Evolutionary conservation across 2,888 invertebrate species (phyloP).

Genomic region (Apamea anceps): DNA sequence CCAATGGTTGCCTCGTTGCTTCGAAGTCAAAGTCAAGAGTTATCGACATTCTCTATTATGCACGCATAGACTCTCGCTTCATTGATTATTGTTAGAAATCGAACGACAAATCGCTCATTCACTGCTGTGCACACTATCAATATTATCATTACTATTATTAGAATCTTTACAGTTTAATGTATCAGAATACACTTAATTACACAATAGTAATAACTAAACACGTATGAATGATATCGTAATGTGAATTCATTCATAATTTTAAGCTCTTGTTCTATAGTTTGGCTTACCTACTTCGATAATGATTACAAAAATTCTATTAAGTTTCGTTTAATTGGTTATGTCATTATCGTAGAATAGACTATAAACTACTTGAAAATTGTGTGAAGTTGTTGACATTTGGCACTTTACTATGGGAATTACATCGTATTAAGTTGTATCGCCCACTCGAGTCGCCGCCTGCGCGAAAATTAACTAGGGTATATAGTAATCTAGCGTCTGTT

Average conservation of each 20-base stretch:
- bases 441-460: constrained; percentile 32
- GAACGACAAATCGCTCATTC: constrained; percentile 48
- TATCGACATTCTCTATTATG: constrained; percentile 36
- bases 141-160: constrained; percentile 56
- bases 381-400: constrained; percentile 57
- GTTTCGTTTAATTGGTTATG: constrained; percentile 2
- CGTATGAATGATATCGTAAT: constrained; percentile 19
- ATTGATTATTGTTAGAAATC: constrained; percentile 52
- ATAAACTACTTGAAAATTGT: constrained; percentile 45
- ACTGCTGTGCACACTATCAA: constrained; percentile 46
- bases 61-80: constrained; percentile 36
- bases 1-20: constrained; percentile 9
- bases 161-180: constrained; percentile 41
- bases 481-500: constrained; percentile 40
- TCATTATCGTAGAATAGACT: constrained; percentile 22
- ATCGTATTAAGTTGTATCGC: constrained; percentile 32
- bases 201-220: constrained; percentile 38
- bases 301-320: constrained; percentile 3
- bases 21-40: constrained; percentile 44
- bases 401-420: constrained; percentile 42
- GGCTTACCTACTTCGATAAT: background rate
- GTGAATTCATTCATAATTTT: constrained; percentile 45
- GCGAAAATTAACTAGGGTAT: constrained; percentile 37
- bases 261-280: background rate
- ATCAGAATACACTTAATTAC: constrained; percentile 35